Base-by-base conservation (phyloP, 2,888 invertebrate species). In the Phymatocera aterrima region DNA sequence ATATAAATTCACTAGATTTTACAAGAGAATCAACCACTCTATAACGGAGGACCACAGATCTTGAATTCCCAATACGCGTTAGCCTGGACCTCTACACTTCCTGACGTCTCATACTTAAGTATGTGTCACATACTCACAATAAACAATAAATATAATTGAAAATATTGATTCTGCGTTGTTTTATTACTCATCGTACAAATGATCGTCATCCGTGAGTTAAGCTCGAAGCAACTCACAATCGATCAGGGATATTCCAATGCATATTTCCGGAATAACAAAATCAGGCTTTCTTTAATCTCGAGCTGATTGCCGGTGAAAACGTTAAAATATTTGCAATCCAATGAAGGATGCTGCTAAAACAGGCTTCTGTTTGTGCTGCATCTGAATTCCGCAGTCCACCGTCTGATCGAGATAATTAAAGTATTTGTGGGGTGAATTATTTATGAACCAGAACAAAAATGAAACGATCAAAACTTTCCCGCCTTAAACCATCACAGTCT, bases 401-500 rank as follows among this genome's bases (percentile, higher is more conserved):
- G n/a, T 57, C 43, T 21, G 57, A 43, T 75, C 46, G 70, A 78
- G 78, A 82, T 84, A 87, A 87, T 87, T 86, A 86, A 85, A 87
- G 84, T 86, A 85, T 87, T 86, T 85, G 84, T 82, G 77, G 79
- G 79, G 74, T 85, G 86, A 86, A 87, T 86, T 86, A 86, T 84
- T 87, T 85, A 85, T 84, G 86, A 85, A 84, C 78, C 81, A 65
- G 54, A 72, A 54, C 51, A 46, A 64, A 77, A 77, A 78, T 60
- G 57, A 72, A 78, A 79, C 28, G 80, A 75, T 43, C 15, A 57
- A 57, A 75, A 75, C 40, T 75, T 75, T 15, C 6, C 57, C 60
- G 57, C 37, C 40, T 75, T 75, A 57, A 60, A 57, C 51, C 51
- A 72, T 48, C 31, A 18, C 31, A 72, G 34, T 21, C 34, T 51